Conservation (phyloP, 2,113 vertebrate species). For the Callorhinus ursinus region DNA sequence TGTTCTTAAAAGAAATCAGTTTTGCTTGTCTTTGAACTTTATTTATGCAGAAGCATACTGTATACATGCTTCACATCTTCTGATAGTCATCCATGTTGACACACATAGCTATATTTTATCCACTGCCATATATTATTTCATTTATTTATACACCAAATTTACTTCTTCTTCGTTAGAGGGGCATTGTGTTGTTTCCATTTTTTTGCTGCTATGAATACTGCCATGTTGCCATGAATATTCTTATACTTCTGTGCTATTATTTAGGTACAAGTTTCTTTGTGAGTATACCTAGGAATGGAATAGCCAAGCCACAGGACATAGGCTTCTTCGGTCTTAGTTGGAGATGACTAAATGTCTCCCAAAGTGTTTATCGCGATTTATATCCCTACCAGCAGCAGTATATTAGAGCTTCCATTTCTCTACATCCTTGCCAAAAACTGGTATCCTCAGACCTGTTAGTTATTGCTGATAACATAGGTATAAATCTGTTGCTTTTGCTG, state of each 20-base stretch:
- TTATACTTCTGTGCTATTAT: background rate
- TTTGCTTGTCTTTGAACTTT: constrained; percentile 12
- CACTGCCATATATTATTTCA: background rate
- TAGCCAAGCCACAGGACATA: background rate
- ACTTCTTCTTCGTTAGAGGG: background rate
- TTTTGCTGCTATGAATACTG: background rate
- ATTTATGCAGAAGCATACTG: background rate
- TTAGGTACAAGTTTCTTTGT: background rate
- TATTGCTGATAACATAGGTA: background rate
- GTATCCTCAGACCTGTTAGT: background rate
- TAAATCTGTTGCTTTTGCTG: background rate
- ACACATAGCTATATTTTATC: background rate
- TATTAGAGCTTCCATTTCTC: background rate
- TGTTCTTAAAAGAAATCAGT: background rate
- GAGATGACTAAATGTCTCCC: constrained; percentile 27
- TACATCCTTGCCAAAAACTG: background rate
- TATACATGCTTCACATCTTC: background rate
- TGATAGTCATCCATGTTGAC: background rate
- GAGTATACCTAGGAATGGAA: background rate
- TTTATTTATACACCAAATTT: background rate
- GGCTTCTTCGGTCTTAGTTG: background rate
- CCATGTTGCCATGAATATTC: background rate
- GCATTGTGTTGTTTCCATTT: background rate
- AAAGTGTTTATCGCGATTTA: background rate
- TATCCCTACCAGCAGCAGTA: background rate